Evolutionary conservation across 2,797 vertebrate genomes (phyloP).

Genomic region (Pteronotus mesoamericanus): DNA sequence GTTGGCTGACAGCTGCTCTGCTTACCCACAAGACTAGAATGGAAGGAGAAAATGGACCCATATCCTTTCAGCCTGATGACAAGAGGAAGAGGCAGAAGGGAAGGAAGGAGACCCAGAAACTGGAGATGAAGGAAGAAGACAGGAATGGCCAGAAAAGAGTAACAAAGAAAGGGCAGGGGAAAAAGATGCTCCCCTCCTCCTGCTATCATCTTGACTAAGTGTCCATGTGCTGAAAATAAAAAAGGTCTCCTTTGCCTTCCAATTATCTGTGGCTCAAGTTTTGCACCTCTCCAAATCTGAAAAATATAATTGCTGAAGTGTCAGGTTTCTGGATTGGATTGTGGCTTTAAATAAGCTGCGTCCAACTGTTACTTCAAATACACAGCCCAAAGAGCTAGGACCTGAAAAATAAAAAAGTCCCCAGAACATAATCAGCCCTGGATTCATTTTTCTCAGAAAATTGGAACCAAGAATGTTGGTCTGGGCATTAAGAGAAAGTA

Average conservation of each 20-base stretch:
- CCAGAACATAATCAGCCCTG: not conserved
- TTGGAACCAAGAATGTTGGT: not conserved
- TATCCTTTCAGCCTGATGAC: not conserved
- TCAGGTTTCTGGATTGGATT: constrained; percentile 26
- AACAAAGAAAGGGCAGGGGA: not conserved
- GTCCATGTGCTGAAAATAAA: not conserved
- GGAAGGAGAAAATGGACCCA: not conserved
- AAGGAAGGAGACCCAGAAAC: not conserved
- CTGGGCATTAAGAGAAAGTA: not conserved
- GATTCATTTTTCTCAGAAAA: constrained; percentile 11
- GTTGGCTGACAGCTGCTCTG: not conserved
- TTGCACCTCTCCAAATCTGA: not conserved
- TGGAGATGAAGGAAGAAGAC: not conserved
- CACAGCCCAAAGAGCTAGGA: not conserved
- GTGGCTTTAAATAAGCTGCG: constrained; percentile 50
- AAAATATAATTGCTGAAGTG: constrained; percentile 31
- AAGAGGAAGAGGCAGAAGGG: not conserved
- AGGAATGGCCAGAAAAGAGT: not conserved
- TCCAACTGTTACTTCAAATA: constrained; percentile 37
- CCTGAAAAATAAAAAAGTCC: not conserved
- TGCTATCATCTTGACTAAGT: not conserved
- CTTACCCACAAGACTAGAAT: not conserved
- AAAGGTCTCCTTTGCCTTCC: constrained; percentile 14
- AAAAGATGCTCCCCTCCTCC: not conserved
- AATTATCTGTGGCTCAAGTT: constrained; percentile 26